Evolutionary conservation across 1,140 invertebrate species (phyloP).

Genomic region (Ruditapes philippinarum): DNA sequence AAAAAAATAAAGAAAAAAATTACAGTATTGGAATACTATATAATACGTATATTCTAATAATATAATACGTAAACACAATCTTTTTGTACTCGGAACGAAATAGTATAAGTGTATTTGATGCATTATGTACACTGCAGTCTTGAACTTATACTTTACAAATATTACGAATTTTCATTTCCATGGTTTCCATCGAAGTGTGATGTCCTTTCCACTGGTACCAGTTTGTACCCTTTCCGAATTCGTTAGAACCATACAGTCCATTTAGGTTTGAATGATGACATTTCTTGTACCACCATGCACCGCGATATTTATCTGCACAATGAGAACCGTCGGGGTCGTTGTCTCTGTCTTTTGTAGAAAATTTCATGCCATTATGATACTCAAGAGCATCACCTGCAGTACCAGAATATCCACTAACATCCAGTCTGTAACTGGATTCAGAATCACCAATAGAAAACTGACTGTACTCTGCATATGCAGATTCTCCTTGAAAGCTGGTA

Average conservation of each 20-base stretch:
- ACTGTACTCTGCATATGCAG: background rate
- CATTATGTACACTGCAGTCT: no score
- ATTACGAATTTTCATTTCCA: constrained; percentile 36
- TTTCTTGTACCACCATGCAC: constrained; percentile 54
- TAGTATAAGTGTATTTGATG: no score
- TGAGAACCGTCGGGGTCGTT: background rate
- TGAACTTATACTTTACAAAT: no score
- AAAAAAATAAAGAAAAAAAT: no score
- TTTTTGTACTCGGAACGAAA: no score
- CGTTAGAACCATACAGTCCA: constrained; percentile 1
- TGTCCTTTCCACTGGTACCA: background rate
- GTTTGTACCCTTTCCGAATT: background rate
- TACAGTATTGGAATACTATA: no score
- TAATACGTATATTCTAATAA: no score
- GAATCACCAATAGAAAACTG: background rate
- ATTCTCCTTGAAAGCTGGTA: background rate
- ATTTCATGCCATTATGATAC: constrained; percentile 9
- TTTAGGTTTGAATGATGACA: constrained; percentile 32
- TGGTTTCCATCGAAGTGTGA: background rate
- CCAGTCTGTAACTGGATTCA: background rate
- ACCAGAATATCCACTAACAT: constrained; percentile 26
- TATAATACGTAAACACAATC: no score
- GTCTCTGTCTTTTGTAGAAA: constrained; percentile 48
- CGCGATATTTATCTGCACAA: background rate
- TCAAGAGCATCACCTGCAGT: background rate